Conservation (phyloP, 2,113 vertebrate species). For the Myiagra hebetior region DNA sequence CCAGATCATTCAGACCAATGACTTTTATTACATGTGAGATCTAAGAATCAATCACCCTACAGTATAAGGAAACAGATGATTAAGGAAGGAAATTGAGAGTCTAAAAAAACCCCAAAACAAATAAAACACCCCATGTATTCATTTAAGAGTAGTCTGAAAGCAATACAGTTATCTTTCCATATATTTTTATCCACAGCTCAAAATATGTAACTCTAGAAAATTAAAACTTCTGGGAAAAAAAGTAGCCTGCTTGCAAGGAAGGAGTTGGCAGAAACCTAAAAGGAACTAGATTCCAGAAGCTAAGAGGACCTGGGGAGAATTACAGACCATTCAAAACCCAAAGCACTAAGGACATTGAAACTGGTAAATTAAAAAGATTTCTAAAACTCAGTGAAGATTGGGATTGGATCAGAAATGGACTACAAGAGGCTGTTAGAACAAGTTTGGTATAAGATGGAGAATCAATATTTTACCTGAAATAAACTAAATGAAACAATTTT, state of each 20-base stretch:
- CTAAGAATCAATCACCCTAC: background rate
- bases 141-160: background rate
- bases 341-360: background rate
- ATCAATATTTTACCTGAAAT: background rate
- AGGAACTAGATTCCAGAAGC: background rate
- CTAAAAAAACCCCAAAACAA: background rate
- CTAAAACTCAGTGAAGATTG: background rate
- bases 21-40: background rate
- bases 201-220: background rate
- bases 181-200: background rate
- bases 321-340: background rate
- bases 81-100: background rate
- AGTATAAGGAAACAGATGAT: background rate
- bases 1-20: background rate
- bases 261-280: background rate
- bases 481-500: background rate
- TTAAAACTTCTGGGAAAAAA: background rate
- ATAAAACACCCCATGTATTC: fast-evolving
- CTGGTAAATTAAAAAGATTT: background rate
- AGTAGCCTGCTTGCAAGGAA: background rate
- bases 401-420: background rate
- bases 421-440: background rate
- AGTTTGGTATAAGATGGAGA: background rate
- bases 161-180: background rate
- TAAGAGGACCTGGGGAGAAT: background rate